These are phyloP conservation scores for Semibalanus balanoides DNA, from an alignment of 1,140 invertebrate genomes.

Conservation along the genomic window DNA sequence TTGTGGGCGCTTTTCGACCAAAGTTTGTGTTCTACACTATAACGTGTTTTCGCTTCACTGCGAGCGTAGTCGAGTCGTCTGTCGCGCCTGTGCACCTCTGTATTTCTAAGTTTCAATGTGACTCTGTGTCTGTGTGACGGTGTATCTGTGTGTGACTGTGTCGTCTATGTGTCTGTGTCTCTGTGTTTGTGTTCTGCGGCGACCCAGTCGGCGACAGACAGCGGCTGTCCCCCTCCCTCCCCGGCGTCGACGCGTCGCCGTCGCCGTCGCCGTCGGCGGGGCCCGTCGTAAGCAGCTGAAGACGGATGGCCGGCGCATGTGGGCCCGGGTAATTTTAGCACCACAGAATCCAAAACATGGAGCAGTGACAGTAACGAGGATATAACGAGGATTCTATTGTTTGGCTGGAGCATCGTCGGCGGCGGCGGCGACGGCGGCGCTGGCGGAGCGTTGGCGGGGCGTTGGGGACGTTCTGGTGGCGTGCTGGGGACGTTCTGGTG, in stretches of 20 bases:
- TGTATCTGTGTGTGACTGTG: too few relatives aligned
- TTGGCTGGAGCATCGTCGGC: not conserved
- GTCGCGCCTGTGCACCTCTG: too few relatives aligned
- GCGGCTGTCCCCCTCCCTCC: too few relatives aligned
- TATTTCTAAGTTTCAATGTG: too few relatives aligned
- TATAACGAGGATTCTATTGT: not conserved
- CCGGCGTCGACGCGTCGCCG: too few relatives aligned
- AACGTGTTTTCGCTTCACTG: too few relatives aligned
- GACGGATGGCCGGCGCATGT: not conserved
- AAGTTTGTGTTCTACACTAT: not conserved
- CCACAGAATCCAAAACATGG: not conserved
- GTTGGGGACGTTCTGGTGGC: too few relatives aligned
- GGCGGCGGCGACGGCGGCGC: slow-evolving; percentile 4
- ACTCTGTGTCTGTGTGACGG: not conserved
- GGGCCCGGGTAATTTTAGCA: not conserved
- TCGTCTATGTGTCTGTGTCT: not conserved
- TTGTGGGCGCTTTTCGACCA: not conserved
- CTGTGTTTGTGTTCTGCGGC: not conserved
- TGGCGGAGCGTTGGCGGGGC: not conserved
- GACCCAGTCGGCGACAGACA: not conserved
- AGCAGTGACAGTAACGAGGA: not conserved
- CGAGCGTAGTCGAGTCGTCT: too few relatives aligned
- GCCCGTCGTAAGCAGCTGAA: not conserved
- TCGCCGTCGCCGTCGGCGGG: not conserved
- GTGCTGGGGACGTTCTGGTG: too few relatives aligned